Conservation (phyloP, 2,888 invertebrate genomes). For the Bugula neritina region DNA sequence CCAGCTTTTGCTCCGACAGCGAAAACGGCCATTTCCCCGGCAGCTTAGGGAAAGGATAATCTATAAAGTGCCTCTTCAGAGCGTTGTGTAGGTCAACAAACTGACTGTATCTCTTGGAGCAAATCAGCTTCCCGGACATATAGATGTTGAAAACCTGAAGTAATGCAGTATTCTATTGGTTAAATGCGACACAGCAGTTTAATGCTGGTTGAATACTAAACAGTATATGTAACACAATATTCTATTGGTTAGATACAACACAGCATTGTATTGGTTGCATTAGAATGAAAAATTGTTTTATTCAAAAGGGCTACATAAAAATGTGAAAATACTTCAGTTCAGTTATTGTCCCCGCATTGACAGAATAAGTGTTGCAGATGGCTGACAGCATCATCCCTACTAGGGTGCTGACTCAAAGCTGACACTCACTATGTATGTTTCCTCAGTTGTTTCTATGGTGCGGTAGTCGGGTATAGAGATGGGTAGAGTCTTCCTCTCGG, state of each 20-base stretch:
- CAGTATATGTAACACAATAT: too few relatives aligned
- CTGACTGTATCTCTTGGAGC: conserved; percentile 91
- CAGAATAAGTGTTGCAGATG: too few relatives aligned
- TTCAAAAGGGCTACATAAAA: too few relatives aligned
- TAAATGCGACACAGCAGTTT: too few relatives aligned
- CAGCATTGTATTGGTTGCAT: too few relatives aligned
- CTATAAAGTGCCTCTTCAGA: conserved; percentile 86
- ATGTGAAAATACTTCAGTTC: too few relatives aligned
- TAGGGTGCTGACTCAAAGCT: too few relatives aligned
- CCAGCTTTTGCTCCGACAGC: conserved; percentile 91
- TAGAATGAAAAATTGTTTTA: too few relatives aligned
- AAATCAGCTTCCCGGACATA: conserved; percentile 96
- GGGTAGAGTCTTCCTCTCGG: conserved; percentile 76
- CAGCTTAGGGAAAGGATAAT: conserved; percentile 91
- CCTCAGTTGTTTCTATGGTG: conserved; percentile 61
- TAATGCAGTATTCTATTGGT: neutral
- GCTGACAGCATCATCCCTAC: too few relatives aligned
- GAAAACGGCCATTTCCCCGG: conserved; percentile 96
- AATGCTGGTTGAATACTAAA: too few relatives aligned
- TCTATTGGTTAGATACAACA: too few relatives aligned
- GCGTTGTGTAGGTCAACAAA: conserved; percentile 82
- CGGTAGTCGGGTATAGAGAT: conserved; percentile 87
- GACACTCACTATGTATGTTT: conserved; percentile 77
- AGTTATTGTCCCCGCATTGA: too few relatives aligned
- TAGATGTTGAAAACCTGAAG: conserved; percentile 80